phyloP scores from a whole-genome alignment of 2,888 invertebrate species.

The Sclerodermus sp. region DNA sequence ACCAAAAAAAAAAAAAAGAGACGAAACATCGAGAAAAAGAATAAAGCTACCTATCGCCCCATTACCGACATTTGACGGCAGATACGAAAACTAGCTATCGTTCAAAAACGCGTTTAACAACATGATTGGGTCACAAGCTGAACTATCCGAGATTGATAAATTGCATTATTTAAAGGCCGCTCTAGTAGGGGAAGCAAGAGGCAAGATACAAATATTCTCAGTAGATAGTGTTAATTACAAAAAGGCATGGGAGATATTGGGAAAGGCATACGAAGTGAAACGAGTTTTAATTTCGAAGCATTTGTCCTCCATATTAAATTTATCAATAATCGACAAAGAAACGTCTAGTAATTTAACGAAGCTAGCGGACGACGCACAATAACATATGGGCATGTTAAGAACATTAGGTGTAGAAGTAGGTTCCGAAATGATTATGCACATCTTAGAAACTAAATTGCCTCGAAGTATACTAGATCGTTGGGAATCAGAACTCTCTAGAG shows the following conservation, averaged over 20 bases:
- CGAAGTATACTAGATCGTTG: constrained; percentile 4
- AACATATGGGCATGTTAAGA: too few relatives aligned
- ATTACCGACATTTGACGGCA: constrained; percentile 18
- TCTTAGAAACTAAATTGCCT: too few relatives aligned
- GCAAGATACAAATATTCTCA: constrained; percentile 16
- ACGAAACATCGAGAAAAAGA: background rate
- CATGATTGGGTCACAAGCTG: constrained; percentile 13
- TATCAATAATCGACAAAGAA: constrained; percentile 13
- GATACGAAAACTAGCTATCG: constrained; percentile 18
- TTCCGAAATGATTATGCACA: too few relatives aligned
- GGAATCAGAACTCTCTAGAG: constrained; percentile 9
- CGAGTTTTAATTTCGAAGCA: constrained; percentile 19
- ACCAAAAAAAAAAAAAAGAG: too few relatives aligned
- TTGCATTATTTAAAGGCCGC: constrained; percentile 17
- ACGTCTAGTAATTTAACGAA: background rate
- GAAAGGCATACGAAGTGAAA: constrained; percentile 19
- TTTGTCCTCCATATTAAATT: constrained; percentile 11
- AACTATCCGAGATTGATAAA: constrained; percentile 20
- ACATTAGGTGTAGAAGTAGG: too few relatives aligned
- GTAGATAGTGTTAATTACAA: constrained; percentile 16
- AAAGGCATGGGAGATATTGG: constrained; percentile 16
- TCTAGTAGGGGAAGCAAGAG: constrained; percentile 14
- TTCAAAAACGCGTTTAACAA: constrained; percentile 21
- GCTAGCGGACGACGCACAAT: too few relatives aligned
- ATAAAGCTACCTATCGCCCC: constrained; percentile 15